phyloP scores from a whole-genome alignment of 2,888 invertebrate genomes.

The Heteromurus nitidus region DNA sequence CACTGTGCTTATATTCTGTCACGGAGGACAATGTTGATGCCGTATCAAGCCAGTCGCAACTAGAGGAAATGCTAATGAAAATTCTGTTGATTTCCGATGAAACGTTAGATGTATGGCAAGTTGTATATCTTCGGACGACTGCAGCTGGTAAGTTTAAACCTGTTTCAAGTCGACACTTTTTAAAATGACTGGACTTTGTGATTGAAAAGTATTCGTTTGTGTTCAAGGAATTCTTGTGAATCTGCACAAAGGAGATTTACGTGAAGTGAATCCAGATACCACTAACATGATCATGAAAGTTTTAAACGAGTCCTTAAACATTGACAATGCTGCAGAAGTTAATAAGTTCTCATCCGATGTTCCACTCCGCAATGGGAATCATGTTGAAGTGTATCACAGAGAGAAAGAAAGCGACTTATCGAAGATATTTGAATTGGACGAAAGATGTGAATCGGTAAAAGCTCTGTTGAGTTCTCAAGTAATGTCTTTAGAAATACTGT shows the following conservation, averaged over 20 bases:
- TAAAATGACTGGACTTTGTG: not conserved
- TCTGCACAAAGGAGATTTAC: slow-evolving; percentile 71
- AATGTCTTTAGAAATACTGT: slow-evolving; percentile 81
- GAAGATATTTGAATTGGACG: slow-evolving; percentile 68
- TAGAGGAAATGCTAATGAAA: slow-evolving; percentile 74
- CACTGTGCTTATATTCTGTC: slow-evolving; percentile 83
- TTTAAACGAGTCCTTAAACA: slow-evolving; percentile 78
- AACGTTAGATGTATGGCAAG: slow-evolving; percentile 26
- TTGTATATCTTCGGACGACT: slow-evolving; percentile 78
- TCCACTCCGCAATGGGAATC: slow-evolving; percentile 50
- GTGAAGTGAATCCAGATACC: slow-evolving; percentile 15
- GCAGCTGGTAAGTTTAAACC: slow-evolving; percentile 79
- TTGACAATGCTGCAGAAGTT: slow-evolving; percentile 77
- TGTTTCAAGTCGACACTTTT: not conserved
- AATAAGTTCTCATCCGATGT: slow-evolving; percentile 67
- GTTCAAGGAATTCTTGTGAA: slow-evolving; percentile 75
- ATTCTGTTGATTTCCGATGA: slow-evolving; percentile 39
- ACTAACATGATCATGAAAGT: slow-evolving; percentile 70
- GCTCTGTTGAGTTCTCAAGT: slow-evolving; percentile 82
- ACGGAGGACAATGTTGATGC: slow-evolving; percentile 83
- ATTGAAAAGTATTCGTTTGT: slow-evolving; percentile 24
- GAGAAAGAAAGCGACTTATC: slow-evolving; percentile 75
- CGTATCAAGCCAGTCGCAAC: slow-evolving; percentile 78
- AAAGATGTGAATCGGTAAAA: slow-evolving; percentile 70
- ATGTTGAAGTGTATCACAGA: slow-evolving; percentile 68